Evolutionary conservation across 2,113 vertebrate genomes (phyloP).

Genomic region (Fukomys damarensis): DNA sequence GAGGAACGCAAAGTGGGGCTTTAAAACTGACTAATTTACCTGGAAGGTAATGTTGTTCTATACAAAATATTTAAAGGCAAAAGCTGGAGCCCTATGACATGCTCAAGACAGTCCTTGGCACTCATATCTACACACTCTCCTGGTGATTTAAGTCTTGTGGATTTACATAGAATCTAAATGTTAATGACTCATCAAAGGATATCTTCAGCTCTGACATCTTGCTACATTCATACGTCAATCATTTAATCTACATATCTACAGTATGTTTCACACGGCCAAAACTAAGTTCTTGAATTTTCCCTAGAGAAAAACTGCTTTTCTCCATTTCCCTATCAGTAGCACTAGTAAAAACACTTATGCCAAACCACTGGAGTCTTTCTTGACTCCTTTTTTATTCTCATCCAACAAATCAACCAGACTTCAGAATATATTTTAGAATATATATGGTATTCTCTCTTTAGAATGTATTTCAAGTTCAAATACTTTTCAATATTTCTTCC

Average conservation of each 20-base stretch:
- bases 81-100: slow-evolving; percentile 18
- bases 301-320: neutral
- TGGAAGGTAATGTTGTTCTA: neutral
- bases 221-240: neutral
- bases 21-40: neutral
- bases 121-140: neutral
- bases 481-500: neutral
- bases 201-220: slow-evolving; percentile 30
- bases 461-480: neutral
- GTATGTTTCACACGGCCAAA: neutral
- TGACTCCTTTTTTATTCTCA: neutral
- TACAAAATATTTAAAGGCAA: slow-evolving; percentile 19
- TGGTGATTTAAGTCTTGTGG: neutral
- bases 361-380: neutral
- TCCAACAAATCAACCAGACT: neutral
- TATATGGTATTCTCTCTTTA: neutral
- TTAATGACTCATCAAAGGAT: slow-evolving; percentile 38
- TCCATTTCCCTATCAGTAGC: neutral
- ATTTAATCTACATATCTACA: neutral
- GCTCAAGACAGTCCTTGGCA: neutral
- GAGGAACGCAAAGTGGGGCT: neutral
- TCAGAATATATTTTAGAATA: neutral
- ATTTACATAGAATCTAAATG: slow-evolving; percentile 52
- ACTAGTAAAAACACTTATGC: neutral
- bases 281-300: neutral